phyloP scores from a whole-genome alignment of 2,797 vertebrate species.

The Premnoplex brunnescens region DNA sequence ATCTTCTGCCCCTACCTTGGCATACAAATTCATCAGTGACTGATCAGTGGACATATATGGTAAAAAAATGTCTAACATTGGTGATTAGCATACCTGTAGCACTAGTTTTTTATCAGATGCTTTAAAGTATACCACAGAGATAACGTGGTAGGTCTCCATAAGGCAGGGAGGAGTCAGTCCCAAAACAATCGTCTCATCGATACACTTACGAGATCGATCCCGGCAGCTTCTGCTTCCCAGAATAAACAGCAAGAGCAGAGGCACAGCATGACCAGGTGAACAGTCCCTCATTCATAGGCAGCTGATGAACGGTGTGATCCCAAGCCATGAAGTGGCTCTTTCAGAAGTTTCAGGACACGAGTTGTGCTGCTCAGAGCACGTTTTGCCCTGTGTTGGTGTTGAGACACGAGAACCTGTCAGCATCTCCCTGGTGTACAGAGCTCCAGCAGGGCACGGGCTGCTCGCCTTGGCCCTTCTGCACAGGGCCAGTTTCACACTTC shows the following conservation, averaged over 20 bases:
- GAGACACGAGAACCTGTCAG: background rate
- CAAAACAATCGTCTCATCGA: background rate
- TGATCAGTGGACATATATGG: background rate
- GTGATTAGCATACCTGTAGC: background rate
- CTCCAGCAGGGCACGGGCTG: accelerated
- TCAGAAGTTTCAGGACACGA: background rate
- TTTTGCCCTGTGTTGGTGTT: background rate
- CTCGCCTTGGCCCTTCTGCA: background rate
- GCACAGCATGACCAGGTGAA: background rate
- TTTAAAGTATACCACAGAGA: accelerated
- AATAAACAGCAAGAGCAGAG: background rate
- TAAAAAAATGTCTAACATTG: background rate
- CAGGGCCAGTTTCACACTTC: background rate
- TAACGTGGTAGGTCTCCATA: background rate
- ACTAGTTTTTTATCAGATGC: background rate
- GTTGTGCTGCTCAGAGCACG: background rate
- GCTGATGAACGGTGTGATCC: background rate
- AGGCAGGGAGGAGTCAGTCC: background rate
- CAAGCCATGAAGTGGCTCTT: background rate
- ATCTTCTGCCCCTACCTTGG: background rate
- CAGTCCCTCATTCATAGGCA: background rate
- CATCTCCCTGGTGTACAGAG: background rate
- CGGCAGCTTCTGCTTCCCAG: background rate
- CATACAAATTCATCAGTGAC: background rate
- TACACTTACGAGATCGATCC: background rate